These are phyloP conservation scores for Myripristis murdjan DNA, from an alignment of 2,797 vertebrate genomes.

Conservation along the genomic window DNA sequence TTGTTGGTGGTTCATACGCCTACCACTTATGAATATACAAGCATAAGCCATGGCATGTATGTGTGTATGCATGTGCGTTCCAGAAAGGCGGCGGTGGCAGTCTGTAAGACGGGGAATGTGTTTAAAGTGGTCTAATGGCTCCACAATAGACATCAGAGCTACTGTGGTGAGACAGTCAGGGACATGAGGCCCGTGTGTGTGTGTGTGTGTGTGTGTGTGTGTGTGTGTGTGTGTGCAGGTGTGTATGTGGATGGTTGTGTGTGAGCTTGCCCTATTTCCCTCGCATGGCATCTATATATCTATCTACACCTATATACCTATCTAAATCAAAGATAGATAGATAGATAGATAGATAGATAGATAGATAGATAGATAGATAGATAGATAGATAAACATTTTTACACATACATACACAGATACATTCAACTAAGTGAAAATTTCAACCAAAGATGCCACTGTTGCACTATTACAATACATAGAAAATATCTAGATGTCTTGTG, in stretches of 20 bases:
- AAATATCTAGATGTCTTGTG: too few relatives aligned
- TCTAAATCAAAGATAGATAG: too few relatives aligned
- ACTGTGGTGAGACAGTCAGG: slow-evolving; percentile 63
- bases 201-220: slow-evolving; percentile 23
- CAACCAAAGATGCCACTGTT: too few relatives aligned
- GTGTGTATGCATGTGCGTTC: slow-evolving; percentile 42
- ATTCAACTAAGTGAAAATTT: too few relatives aligned
- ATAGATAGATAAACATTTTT: too few relatives aligned
- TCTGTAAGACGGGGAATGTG: slow-evolving; percentile 62
- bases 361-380: too few relatives aligned
- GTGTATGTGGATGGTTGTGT: neutral
- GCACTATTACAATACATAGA: too few relatives aligned
- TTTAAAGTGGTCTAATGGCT: slow-evolving; percentile 72
- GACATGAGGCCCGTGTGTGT: slow-evolving; percentile 29
- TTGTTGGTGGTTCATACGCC: slow-evolving; percentile 16
- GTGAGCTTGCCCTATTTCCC: slow-evolving; percentile 12
- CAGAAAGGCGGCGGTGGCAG: slow-evolving; percentile 37
- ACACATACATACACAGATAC: too few relatives aligned
- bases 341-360: too few relatives aligned
- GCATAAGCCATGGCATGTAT: slow-evolving; percentile 24
- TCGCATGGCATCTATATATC: slow-evolving; percentile 41
- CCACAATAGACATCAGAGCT: slow-evolving; percentile 66
- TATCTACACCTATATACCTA: too few relatives aligned
- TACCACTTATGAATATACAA: slow-evolving; percentile 44
- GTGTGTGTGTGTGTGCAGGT: slow-evolving; percentile 17